Conservation (phyloP, 2,888 invertebrate genomes). For the Stenolophus ochropezus region DNA sequence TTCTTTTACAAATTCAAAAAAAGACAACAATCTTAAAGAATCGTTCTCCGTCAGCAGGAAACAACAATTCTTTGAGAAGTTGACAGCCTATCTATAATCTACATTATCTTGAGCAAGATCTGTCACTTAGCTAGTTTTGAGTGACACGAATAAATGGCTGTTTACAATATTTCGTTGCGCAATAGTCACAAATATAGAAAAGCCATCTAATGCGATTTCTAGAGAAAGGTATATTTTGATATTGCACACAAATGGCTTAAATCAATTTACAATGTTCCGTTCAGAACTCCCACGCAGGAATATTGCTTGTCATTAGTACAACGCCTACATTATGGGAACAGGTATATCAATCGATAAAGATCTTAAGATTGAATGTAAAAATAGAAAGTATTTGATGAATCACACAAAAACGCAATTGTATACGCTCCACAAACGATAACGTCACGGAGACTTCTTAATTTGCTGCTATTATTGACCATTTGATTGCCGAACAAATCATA, state of each 20-base stretch:
- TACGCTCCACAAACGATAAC: neutral
- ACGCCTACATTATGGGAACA: conserved; percentile 2
- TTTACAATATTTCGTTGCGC: neutral
- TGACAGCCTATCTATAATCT: neutral
- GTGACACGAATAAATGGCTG: neutral
- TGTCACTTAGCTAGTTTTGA: neutral
- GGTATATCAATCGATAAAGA: neutral
- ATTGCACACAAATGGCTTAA: neutral
- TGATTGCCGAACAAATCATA: no score
- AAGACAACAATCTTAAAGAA: no score
- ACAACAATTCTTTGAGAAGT: no score
- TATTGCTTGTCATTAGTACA: conserved; percentile 38
- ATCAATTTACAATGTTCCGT: neutral
- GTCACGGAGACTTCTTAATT: neutral
- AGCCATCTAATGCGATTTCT: neutral
- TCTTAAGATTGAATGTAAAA: neutral
- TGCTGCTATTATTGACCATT: neutral
- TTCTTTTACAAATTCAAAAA: no score
- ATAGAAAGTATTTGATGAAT: conserved; percentile 34
- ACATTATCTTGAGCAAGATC: neutral
- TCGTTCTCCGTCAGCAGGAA: no score
- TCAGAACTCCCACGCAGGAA: neutral
- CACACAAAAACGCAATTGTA: neutral
- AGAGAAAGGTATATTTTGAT: neutral
- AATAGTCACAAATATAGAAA: neutral